Evolutionary conservation across 92 coral and sea anemone species (phyloP), one percentile per base, ranked within the genome.

Genomic region (Pocillopora grandis): DNA sequence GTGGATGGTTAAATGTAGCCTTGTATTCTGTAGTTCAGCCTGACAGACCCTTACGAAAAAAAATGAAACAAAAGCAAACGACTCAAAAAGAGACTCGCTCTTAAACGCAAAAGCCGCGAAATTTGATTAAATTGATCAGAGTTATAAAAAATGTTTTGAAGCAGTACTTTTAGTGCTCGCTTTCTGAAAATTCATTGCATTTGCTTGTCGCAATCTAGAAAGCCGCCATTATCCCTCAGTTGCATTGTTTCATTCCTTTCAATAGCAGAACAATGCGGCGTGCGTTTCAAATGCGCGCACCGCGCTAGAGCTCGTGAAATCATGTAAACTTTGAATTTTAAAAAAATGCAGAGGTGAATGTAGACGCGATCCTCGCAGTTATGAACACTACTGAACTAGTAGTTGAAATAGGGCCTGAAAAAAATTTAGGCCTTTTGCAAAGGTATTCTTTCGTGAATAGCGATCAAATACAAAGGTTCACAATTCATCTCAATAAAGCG

Each of bases 401-500:
- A 27, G 31, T 27, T 27, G 31, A 27, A 27, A 27, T 0, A 27
- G 31, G 31, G 31, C 31, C 31, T 27, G 31, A 27, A 27, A 27
- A 27, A 27, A 27, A 27, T 27, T 27, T 27, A 27, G 31, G 31
- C 31, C 31, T 27, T 27, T 27, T 27, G 31, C 36, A 19, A 75
- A 58, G 36, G 58, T 20, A 12, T 18, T 3, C 15, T 15, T 12
- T 56, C 64, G 8, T 56, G 9, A 75, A 56, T 10, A 75, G 65
- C 77, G 63, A 74, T 62, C 11, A 23, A 60, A 9, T 11, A 60
- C 80, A 76, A 76, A 31, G 62, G 55, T 11, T 35, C 18, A 35
- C 59, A 76, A 76, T 76, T 76, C 55, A 33, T 76, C 27, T 61
- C 80, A 76, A 60, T 76, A 13, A 56, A 11, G 80, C 80, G 80